phyloP scores from a whole-genome alignment of 2,888 invertebrate genomes.

The Drosophila atripex region DNA sequence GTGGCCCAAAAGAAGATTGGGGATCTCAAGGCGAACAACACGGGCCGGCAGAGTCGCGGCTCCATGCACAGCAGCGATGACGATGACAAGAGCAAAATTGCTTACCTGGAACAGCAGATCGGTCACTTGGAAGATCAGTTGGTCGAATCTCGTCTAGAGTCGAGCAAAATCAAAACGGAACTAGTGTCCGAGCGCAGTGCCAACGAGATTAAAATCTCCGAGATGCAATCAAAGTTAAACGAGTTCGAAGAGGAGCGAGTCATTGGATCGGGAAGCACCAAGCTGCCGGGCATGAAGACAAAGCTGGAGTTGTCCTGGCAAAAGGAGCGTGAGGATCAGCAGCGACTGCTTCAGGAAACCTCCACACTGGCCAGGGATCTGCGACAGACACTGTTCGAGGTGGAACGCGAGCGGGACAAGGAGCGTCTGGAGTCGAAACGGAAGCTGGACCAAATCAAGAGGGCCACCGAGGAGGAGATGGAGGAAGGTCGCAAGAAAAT shows the following conservation, averaged over 20 bases:
- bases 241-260: constrained; percentile 94
- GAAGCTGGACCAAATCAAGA: constrained; percentile 92
- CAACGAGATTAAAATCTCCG: constrained; percentile 93
- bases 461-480: constrained; percentile 93
- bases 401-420: constrained; percentile 95
- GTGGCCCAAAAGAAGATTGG: constrained; percentile 93
- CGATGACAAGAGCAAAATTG: constrained; percentile 88
- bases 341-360: constrained; percentile 94
- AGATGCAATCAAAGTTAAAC: constrained; percentile 91
- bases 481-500: constrained; percentile 94
- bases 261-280: constrained; percentile 91
- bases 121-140: constrained; percentile 94
- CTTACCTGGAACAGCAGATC: constrained; percentile 90
- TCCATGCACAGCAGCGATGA: constrained; percentile 91
- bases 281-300: constrained; percentile 93
- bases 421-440: constrained; percentile 94
- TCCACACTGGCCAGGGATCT: constrained; percentile 94
- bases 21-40: constrained; percentile 87
- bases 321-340: constrained; percentile 96
- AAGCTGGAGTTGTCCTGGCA: constrained; percentile 97
- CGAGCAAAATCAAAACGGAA: constrained; percentile 93
- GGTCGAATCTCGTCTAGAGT: constrained; percentile 91
- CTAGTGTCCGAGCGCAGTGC: constrained; percentile 94
- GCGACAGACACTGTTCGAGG: constrained; percentile 93
- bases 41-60: constrained; percentile 86